Base-by-base conservation (phyloP, 2,113 vertebrate genomes). In the Hyla sarda region DNA sequence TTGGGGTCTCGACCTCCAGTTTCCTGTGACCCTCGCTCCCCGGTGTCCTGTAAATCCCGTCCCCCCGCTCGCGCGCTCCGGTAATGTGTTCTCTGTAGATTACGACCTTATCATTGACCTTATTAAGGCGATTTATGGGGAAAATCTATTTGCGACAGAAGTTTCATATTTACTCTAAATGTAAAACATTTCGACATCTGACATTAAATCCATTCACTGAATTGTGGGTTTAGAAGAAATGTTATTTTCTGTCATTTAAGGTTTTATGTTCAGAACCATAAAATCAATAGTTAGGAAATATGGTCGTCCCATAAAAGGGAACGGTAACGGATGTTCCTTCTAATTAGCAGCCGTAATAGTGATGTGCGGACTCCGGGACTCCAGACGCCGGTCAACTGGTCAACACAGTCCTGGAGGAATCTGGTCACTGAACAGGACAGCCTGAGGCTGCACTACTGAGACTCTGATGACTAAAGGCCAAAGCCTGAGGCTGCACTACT, bases 241-340 rank as follows among this genome's bases (percentile, higher is more conserved):
- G 48, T 82, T 69, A 82, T 69, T 47, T 30, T 47, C 16, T 73
- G 82, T 72, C 67, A 73, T 56, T 56, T 34, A 54, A 83, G 58
- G 48, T 82, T 83, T 83, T 83, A 83, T 56, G 50, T n/a, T 56
- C 25, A 8, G 16, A 21, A 28, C 37, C 67, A 73, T 73, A 83
- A 83, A 83, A 72, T 83, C 81, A 83, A 83, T 72, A 83, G 52
- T 72, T 72, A 83, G 65, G 34, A 83, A 83, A 83, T 83, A 83
- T 72, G 30, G 67, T 72, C 71, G 62, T n/a, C 37, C 67, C 65
- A 83, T 83, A 83, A 83, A 73, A 9, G 50, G 56, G 48, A 5
- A 1, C 17, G 47, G 65, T 54, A 54, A 21, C 25, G 25, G 48
- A 82, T 82, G 52, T 71, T 82, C 34, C 28, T 17, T 41, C 25